Evolutionary conservation across 1,140 invertebrate species (phyloP).

Genomic region (Varroa destructor): DNA sequence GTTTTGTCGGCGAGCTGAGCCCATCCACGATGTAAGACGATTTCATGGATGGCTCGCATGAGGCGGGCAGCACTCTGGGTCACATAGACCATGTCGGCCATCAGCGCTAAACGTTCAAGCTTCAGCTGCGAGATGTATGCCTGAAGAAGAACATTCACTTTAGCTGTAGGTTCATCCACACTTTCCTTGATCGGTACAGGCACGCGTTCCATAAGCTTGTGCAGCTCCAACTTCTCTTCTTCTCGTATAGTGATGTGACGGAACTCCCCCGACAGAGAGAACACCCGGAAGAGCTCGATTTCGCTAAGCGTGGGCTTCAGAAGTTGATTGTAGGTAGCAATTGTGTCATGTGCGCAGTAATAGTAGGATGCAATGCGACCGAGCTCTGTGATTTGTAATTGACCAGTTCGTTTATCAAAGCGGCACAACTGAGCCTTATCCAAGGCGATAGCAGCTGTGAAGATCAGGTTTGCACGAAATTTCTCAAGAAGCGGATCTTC

Average conservation of each 20-base stretch:
- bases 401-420: conserved; percentile 87
- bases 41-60: conserved; percentile 94
- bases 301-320: conserved; percentile 91
- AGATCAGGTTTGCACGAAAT: conserved; percentile 84
- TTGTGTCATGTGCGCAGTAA: conserved; percentile 93
- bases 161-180: conserved; percentile 94
- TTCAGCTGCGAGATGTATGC: conserved; percentile 98
- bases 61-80: conserved; percentile 91
- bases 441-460: conserved; percentile 79
- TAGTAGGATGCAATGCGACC: conserved; percentile 95
- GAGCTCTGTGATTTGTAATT: conserved; percentile 82
- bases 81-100: conserved; percentile 99
- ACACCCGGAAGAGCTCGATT: conserved; percentile 96
- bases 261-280: conserved; percentile 91
- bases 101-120: conserved; percentile 91
- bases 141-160: conserved; percentile 86
- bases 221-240: conserved; percentile 92
- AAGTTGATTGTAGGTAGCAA: conserved; percentile 89
- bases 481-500: conserved; percentile 72
- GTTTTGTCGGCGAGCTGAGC: conserved; percentile 93
- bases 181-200: conserved; percentile 98
- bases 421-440: conserved; percentile 84
- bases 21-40: conserved; percentile 79
- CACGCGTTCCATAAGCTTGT: conserved; percentile 91
- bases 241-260: conserved; percentile 83